A percentile compares a stretch with the other conserved stretches of the same genome.
Conservation (phyloP, 2,113 vertebrate genomes). For the Spea multiplicata region DNA sequence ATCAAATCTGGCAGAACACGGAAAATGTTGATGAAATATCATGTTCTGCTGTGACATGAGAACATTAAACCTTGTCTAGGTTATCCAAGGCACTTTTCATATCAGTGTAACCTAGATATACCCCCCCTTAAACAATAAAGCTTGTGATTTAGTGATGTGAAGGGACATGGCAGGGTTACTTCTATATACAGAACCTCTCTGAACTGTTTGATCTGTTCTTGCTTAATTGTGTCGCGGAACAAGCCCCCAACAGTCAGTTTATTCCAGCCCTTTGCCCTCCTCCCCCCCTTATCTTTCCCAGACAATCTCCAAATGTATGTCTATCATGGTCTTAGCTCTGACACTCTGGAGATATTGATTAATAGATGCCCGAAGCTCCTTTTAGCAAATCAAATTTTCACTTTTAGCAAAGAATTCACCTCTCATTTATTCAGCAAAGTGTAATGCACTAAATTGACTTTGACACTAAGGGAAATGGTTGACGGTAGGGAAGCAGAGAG, state of each 20-base stretch:
- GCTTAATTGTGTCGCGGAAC: constrained; percentile 3
- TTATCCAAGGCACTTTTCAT: too few species aligned
- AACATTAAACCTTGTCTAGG: too few species aligned
- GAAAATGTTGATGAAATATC: too few species aligned
- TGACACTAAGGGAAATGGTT: constrained; percentile 86
- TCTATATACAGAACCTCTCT: constrained; percentile 4
- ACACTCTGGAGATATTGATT: constrained; percentile 98
- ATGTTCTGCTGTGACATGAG: too few species aligned
- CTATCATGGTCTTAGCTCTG: constrained; percentile 79
- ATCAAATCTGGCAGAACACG: too few species aligned
- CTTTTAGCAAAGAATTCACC: constrained; percentile 88
- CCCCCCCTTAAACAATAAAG: neutral
- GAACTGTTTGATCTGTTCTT: constrained; percentile 7
- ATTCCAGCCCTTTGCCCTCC: constrained; percentile 51
- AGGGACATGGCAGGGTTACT: neutral
- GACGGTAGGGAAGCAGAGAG: constrained; percentile 72
- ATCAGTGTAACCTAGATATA: too few species aligned
- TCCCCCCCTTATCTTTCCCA: constrained; percentile 67
- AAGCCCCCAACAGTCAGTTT: constrained; percentile 3
- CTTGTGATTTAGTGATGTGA: constrained; percentile 20
- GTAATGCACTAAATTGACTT: constrained; percentile 94
- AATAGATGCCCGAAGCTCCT: constrained; percentile 97
- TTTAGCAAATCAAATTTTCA: constrained; percentile 99
- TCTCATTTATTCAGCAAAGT: constrained; percentile 86
- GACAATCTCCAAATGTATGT: constrained; percentile 83